Evolutionary conservation across 2,888 invertebrate genomes (phyloP).

Genomic region (Plebejus melissa): DNA sequence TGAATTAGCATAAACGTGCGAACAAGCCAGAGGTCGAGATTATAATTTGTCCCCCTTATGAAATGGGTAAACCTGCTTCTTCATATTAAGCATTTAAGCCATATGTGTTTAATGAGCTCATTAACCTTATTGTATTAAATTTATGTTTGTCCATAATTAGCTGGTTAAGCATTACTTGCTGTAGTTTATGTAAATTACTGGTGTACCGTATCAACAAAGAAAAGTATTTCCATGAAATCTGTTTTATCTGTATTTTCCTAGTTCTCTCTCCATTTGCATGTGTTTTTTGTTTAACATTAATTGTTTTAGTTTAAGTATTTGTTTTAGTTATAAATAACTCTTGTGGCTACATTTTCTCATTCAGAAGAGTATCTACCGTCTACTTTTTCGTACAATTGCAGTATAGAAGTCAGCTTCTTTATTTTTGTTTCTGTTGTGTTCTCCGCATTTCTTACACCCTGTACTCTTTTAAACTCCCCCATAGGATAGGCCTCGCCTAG

Average conservation of each 20-base stretch:
- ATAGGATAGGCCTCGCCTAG: no score
- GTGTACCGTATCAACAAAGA: neutral
- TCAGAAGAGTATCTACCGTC: no score
- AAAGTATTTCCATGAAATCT: neutral
- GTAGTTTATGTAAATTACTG: neutral
- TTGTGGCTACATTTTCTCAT: no score
- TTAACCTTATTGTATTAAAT: neutral
- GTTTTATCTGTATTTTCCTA: neutral
- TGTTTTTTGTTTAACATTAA: no score
- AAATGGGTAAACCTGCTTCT: constrained; percentile 16
- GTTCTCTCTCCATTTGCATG: neutral
- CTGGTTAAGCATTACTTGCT: neutral
- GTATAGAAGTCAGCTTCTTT: no score
- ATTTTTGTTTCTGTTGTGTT: no score
- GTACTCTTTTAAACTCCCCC: no score
- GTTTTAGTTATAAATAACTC: no score
- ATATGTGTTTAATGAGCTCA: neutral
- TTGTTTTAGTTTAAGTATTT: no score
- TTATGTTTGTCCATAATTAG: neutral
- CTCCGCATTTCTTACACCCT: no score
- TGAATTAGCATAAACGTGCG: constrained; percentile 20
- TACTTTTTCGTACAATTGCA: no score
- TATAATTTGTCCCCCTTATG: constrained; percentile 23
- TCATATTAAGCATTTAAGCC: neutral
- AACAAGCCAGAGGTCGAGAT: constrained; percentile 24